A percentile compares a stretch with the other conserved stretches of the same genome.
These are phyloP conservation scores for Poeciliopsis occidentalis DNA, from an alignment of 2,113 vertebrate genomes.

Conservation along the genomic window DNA sequence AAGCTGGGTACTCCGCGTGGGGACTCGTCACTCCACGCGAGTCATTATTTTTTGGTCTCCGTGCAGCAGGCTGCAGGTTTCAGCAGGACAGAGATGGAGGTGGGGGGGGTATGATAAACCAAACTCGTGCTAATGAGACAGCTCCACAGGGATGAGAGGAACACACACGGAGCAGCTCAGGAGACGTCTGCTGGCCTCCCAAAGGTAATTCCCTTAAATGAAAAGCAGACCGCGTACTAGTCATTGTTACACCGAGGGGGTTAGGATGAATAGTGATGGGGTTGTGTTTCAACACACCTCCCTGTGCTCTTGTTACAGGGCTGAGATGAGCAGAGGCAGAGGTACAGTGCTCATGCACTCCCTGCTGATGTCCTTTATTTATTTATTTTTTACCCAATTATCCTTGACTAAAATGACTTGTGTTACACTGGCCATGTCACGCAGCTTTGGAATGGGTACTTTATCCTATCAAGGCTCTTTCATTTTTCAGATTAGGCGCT, in stretches of 20 bases:
- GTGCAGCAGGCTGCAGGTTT: no score
- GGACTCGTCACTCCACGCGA: no score
- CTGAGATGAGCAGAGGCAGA: constrained; percentile 57
- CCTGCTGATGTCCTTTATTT: constrained; percentile 54
- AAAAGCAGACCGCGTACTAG: constrained; percentile 77
- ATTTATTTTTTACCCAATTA: constrained; percentile 57
- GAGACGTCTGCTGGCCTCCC: constrained; percentile 74
- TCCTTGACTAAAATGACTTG: constrained; percentile 67
- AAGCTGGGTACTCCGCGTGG: constrained; percentile 36
- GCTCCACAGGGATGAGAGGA: no score
- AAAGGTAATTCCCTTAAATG: constrained; percentile 78
- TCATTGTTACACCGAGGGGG: constrained; percentile 68
- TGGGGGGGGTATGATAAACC: constrained; percentile 46
- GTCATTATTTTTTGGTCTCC: no score
- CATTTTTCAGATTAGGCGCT: constrained; percentile 60
- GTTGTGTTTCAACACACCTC: constrained; percentile 75
- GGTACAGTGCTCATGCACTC: constrained; percentile 68
- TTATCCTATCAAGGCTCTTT: constrained; percentile 69
- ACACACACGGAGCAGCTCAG: no score
- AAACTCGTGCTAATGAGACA: constrained; percentile 77
- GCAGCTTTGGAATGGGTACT: constrained; percentile 52
- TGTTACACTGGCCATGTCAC: no score
- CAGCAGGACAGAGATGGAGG: no score
- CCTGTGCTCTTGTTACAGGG: constrained; percentile 60
- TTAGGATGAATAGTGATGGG: constrained; percentile 69